Conservation (phyloP, 2,888 invertebrate species). For the Ochropleura leucogaster region DNA sequence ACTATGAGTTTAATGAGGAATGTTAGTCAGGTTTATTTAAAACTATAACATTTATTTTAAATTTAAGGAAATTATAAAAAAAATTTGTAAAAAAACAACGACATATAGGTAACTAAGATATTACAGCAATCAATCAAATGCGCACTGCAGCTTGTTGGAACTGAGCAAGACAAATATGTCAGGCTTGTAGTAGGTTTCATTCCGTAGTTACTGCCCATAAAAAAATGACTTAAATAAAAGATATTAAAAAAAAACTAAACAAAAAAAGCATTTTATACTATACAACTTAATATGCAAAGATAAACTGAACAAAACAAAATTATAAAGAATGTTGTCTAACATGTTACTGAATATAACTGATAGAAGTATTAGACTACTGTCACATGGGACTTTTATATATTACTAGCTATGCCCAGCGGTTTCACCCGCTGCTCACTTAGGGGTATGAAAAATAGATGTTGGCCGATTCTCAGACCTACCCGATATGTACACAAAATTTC, state of each 20-base stretch:
- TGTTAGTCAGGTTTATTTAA: background rate
- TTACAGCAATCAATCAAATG: no score
- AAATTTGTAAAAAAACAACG: no score
- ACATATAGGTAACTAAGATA: no score
- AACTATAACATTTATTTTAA: conserved; percentile 2
- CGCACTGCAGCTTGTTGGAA: no score
- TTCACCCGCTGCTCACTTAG: no score
- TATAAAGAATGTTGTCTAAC: background rate
- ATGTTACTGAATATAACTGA: background rate
- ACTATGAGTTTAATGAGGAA: background rate
- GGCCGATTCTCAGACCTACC: no score
- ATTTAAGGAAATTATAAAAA: no score
- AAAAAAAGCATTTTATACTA: background rate
- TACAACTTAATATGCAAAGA: background rate
- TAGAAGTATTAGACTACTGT: background rate
- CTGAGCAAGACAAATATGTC: no score
- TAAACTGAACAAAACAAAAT: background rate
- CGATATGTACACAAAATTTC: no score
- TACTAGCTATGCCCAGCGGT: no score
- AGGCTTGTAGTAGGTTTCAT: background rate
- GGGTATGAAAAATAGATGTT: no score
- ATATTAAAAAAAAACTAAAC: background rate
- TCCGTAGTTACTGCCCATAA: background rate
- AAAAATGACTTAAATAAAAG: background rate
- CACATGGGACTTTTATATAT: background rate